Conservation (phyloP, 2,797 vertebrate species). For the Decapterus maruadsi region DNA sequence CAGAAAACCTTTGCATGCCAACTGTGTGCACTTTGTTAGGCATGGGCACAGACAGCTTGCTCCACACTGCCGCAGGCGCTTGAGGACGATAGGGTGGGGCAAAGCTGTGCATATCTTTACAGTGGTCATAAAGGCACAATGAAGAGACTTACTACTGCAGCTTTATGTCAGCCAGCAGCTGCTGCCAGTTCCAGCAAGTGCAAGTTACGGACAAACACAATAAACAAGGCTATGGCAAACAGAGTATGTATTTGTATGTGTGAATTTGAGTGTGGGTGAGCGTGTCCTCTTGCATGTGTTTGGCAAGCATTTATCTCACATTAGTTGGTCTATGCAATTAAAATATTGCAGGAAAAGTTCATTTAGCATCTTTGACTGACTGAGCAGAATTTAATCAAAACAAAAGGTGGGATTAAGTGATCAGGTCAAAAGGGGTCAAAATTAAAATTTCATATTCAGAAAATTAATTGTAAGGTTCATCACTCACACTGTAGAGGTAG, state of each 20-base stretch:
- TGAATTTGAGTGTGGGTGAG: constrained; percentile 32
- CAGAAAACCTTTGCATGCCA: constrained; percentile 53
- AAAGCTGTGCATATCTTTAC: constrained; percentile 73
- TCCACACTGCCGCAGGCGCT: constrained; percentile 60
- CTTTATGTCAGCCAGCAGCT: constrained; percentile 81
- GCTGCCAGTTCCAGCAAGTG: constrained; percentile 76
- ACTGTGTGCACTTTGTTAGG: constrained; percentile 59
- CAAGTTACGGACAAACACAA: constrained; percentile 78
- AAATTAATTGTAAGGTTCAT: constrained; percentile 29
- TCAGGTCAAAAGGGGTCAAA: constrained; percentile 4
- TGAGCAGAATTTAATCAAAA: constrained; percentile 30
- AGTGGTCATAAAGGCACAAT: constrained; percentile 80
- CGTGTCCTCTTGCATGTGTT: constrained; percentile 17
- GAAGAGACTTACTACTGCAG: constrained; percentile 73
- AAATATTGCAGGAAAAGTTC: constrained; percentile 3
- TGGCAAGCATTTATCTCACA: not conserved
- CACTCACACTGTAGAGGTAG: constrained; percentile 37
- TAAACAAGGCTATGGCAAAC: constrained; percentile 74
- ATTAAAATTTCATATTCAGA: constrained; percentile 33
- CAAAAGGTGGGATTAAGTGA: constrained; percentile 11
- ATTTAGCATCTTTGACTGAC: constrained; percentile 20
- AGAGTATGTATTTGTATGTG: constrained; percentile 60
- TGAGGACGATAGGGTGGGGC: constrained; percentile 63
- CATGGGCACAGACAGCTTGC: constrained; percentile 50
- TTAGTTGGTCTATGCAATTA: constrained; percentile 4